phyloP scores from a whole-genome alignment of 1,140 invertebrate genomes.

The Drosophila sturtevanti region DNA sequence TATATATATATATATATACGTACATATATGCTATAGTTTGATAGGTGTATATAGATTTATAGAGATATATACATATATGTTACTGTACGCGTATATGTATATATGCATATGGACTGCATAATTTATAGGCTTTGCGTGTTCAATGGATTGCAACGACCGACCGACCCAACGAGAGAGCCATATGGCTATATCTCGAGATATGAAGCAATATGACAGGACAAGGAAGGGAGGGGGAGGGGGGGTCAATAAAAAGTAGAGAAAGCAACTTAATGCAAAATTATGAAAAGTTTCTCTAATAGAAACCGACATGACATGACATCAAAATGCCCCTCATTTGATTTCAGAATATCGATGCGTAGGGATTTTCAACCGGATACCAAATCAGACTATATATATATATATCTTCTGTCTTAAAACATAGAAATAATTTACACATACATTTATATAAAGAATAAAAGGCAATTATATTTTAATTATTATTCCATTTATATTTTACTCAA shows the following conservation, averaged over 20 bases:
- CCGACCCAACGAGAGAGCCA: conserved; percentile 54
- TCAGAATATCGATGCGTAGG: not conserved
- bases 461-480: too few relatives aligned
- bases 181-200: conserved; percentile 53
- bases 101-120: conserved; percentile 70
- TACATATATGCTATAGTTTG: too few relatives aligned
- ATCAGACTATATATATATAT: too few relatives aligned
- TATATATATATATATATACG: conserved; percentile 34
- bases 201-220: not conserved
- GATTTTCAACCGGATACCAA: too few relatives aligned
- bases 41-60: not conserved
- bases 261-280: not conserved
- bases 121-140: conserved; percentile 79
- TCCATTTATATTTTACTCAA: too few relatives aligned
- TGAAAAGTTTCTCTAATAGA: not conserved
- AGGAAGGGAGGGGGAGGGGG: not conserved
- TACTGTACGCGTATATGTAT: conserved; percentile 24
- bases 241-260: not conserved
- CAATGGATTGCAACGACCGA: conserved; percentile 70
- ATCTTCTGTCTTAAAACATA: too few relatives aligned
- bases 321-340: not conserved
- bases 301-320: not conserved
- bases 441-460: too few relatives aligned
- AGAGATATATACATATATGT: not conserved
- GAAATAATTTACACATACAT: too few relatives aligned